Base-by-base conservation (phyloP, 2,113 vertebrate genomes). In the Nicator chloris region DNA sequence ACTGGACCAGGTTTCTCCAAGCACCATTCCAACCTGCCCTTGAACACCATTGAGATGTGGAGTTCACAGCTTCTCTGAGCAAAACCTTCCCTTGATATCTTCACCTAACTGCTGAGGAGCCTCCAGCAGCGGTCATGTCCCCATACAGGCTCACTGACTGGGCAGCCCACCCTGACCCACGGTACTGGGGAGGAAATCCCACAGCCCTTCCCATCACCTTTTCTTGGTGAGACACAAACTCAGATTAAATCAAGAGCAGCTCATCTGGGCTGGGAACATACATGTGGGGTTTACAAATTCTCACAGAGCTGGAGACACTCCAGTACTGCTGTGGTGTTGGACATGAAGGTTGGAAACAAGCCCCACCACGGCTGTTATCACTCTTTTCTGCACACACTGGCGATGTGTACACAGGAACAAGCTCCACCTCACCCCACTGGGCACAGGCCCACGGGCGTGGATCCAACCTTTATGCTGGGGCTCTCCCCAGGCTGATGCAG, bases 71-170 rank as follows among this genome's bases (percentile, higher is more conserved):
- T 82, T 61, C 26, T 42, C 35, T 11, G 26, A 47, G n/a, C 9
- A 68, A 76, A 82, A 60, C 49, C 10, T 28, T 40, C 47, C 35
- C 47, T 82, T 0, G 0, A 1, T 11, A n/a, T 19, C 60, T n/a
- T 44, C 49, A 19, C 18, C 1, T 6, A 8, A 42, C 11, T 51
- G 76, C 77, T 40, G 31, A 31, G n/a, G 23, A 49, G 31, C n/a
- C 73, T 33, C 51, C 35, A 50, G 80, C 42, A 37, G 22, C 0
- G 0, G 2, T 4, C 57, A 4, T 2, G 5, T 28, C 35, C 63
- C 53, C 11, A 33, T 28, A 8, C 0, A 1, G 35, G 59, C 49
- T 42, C 66, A 13, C 11, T 40, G 53, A 37, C 33, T 0, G 0
- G 57, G 31, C 44, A 35, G 39, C 20, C 11, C 60, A 37, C 63